phyloP scores from a whole-genome alignment of 2,888 invertebrate species.

The Tipula confusa region DNA sequence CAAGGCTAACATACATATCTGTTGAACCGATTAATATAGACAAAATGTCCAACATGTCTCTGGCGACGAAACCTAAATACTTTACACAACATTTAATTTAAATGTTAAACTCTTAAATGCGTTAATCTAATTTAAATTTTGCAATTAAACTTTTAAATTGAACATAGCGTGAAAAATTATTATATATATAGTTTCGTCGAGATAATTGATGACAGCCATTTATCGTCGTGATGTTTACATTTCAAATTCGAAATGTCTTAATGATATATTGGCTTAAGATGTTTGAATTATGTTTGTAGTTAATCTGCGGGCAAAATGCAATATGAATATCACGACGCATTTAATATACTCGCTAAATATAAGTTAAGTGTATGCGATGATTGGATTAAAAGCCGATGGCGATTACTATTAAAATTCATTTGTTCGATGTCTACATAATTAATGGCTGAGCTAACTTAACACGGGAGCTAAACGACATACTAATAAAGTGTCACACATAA shows the following conservation, averaged over 20 bases:
- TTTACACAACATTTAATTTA: background rate
- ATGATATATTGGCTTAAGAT: background rate
- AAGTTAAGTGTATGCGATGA: too few species aligned
- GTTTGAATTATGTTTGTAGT: background rate
- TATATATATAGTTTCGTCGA: background rate
- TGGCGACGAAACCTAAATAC: too few species aligned
- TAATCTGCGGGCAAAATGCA: background rate
- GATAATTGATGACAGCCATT: background rate
- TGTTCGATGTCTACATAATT: too few species aligned
- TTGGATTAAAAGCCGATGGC: too few species aligned
- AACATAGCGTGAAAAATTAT: background rate
- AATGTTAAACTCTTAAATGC: background rate
- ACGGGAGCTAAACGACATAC: too few species aligned
- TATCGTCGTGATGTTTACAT: background rate
- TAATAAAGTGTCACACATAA: too few species aligned
- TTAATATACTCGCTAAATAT: too few species aligned
- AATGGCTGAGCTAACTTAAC: too few species aligned
- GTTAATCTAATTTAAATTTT: conserved; percentile 20
- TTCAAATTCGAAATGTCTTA: background rate
- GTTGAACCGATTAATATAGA: too few species aligned
- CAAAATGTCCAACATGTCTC: too few species aligned
- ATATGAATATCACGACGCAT: background rate
- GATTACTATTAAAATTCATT: too few species aligned
- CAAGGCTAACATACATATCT: background rate
- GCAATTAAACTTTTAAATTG: background rate